Evolutionary conservation across 2,797 vertebrate genomes (phyloP), one percentile per base, ranked within the genome.

Genomic region (Chaunax sp.): DNA sequence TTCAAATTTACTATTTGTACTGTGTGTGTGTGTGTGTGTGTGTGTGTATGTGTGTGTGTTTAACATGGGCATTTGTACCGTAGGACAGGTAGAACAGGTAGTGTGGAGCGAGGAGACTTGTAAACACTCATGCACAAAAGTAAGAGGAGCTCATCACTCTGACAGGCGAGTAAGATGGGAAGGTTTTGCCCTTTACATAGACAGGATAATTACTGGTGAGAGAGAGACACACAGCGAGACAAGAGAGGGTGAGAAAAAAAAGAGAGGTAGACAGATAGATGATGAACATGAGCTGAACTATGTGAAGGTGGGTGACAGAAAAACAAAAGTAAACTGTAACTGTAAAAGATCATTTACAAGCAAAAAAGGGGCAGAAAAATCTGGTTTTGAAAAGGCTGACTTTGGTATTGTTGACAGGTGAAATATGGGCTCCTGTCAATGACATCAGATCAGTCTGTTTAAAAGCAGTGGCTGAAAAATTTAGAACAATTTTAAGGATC

Each of bases 31-130:
- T 44, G 56, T 60, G 11, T 35, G 20, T 33, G 18, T 61, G 41
- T 64, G 52, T 60, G n/a, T n/a, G n/a, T n/a, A n/a, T 5, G 52
- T 69, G 56, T 43, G 50, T 25, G 5, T 41, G 44, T 7, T 33
- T 45, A 70, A 86, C 77, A 81, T 80, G 68, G 69, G 50, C 74
- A 77, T 43, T 64, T 69, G 60, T 75, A 80, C 62, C 69, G 57
- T 50, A 69, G 64, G 83, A 88, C 87, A 78, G 82, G 89, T 87
- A 74, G 57, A 90, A 88, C 90, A 89, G 86, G 90, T 88, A 80
- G 57, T 76, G 78, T 55, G 72, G 59, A 70, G 22, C 57, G 51
- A 11, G 19, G 38, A 72, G 54, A 47, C 63, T 6, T 11, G 45
- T 20, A 2, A 37, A 51, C 40, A 71, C 64, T 57, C 40, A 68